Conservation (phyloP, 2,113 vertebrate species). For the Channa argus region DNA sequence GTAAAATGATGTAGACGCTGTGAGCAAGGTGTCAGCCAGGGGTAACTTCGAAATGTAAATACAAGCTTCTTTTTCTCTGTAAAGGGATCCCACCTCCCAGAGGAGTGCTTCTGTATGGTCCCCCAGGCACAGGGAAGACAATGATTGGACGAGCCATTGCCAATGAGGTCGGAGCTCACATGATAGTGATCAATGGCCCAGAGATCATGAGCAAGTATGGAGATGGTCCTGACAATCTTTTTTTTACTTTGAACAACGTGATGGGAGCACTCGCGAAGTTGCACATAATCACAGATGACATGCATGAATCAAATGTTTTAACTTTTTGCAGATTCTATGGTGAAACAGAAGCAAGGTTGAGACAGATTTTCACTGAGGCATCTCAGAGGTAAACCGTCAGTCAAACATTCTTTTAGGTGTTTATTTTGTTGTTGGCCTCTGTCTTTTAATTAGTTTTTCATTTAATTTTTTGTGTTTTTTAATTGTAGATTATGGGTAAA, state of each 20-base stretch:
- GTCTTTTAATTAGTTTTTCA: no score
- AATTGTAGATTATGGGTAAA: not conserved
- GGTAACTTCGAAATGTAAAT: no score
- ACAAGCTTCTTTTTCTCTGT: slow-evolving; percentile 6
- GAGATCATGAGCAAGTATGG: slow-evolving; percentile 99
- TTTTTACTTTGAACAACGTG: no score
- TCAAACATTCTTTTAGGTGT: not conserved
- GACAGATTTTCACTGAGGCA: slow-evolving; percentile 93
- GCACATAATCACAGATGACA: no score
- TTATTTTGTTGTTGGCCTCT: not conserved
- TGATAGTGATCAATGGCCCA: slow-evolving; percentile 94
- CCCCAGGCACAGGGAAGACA: slow-evolving; percentile 96
- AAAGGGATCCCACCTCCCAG: slow-evolving; percentile 93
- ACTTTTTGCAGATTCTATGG: slow-evolving; percentile 90
- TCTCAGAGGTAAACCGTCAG: slow-evolving; percentile 84
- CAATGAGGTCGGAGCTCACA: slow-evolving; percentile 90
- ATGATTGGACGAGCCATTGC: slow-evolving; percentile 95
- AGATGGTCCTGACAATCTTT: no score
- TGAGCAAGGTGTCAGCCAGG: no score
- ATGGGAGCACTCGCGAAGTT: no score
- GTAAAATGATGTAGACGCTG: no score
- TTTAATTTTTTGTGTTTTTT: not conserved
- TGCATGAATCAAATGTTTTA: no score
- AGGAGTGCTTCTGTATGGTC: slow-evolving; percentile 93
- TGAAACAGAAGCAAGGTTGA: slow-evolving; percentile 92